These are phyloP conservation scores for Chelmon rostratus DNA, from an alignment of 2,797 vertebrate species.

Conservation along the genomic window DNA sequence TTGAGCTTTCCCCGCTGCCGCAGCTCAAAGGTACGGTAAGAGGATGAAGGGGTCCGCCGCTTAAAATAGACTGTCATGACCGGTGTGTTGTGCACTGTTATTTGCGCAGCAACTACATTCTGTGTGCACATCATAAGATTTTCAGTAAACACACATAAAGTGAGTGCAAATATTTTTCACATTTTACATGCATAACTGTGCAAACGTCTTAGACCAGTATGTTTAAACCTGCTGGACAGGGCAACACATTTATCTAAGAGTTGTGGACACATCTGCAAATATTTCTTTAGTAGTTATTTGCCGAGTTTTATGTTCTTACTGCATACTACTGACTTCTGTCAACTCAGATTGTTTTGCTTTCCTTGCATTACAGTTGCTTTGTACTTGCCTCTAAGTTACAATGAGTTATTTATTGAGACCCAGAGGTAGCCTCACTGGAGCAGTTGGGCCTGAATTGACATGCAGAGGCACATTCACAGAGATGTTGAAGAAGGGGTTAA, in stretches of 20 bases:
- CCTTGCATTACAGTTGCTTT: neutral
- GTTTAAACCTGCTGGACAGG: neutral
- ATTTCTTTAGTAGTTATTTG: neutral
- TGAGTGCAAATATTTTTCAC: neutral
- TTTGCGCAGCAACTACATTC: slow-evolving; percentile 9
- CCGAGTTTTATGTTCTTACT: neutral
- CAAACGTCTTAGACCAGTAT: neutral
- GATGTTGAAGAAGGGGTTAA: slow-evolving; percentile 21
- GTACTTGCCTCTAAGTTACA: neutral
- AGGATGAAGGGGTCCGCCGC: slow-evolving; percentile 66
- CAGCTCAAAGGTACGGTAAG: slow-evolving; percentile 94
- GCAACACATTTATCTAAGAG: neutral
- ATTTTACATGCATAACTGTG: neutral
- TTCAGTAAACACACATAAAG: neutral
- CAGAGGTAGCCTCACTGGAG: neutral
- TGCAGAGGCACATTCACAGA: slow-evolving; percentile 31
- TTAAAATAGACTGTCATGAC: slow-evolving; percentile 59
- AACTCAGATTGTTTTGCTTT: slow-evolving; percentile 14
- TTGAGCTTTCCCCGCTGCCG: slow-evolving; percentile 94
- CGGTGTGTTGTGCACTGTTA: slow-evolving; percentile 13
- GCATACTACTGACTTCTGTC: neutral
- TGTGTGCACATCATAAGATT: neutral
- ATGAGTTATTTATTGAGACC: slow-evolving; percentile 5
- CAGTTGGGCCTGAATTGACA: slow-evolving; percentile 6
- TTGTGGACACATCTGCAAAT: neutral